Percentiles rank a stretch among this genome's conserved stretches.
These are phyloP conservation scores for Achlya flavicornis DNA, from an alignment of 2,888 invertebrate genomes.

Conservation along the genomic window DNA sequence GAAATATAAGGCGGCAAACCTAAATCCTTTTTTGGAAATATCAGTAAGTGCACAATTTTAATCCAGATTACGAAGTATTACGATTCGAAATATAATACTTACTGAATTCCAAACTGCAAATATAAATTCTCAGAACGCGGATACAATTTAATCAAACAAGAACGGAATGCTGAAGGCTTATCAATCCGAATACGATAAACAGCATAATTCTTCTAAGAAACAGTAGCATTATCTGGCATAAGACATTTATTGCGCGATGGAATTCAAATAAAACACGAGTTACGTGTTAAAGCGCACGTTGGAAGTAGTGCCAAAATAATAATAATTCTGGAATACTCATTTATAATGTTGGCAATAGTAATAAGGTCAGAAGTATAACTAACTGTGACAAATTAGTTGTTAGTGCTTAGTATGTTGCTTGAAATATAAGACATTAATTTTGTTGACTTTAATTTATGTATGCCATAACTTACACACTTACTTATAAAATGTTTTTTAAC, in stretches of 20 bases:
- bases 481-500: too few relatives aligned
- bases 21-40: too few relatives aligned
- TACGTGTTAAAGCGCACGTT: slow-evolving; percentile 4
- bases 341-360: slow-evolving; percentile 3
- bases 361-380: neutral
- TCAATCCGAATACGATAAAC: neutral
- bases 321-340: slow-evolving; percentile 4
- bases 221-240: slow-evolving; percentile 1
- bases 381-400: neutral
- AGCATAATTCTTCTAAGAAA: slow-evolving; percentile 8
- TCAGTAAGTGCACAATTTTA: too few relatives aligned
- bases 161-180: slow-evolving; percentile 3
- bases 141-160: slow-evolving; percentile 4
- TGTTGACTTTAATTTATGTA: too few relatives aligned
- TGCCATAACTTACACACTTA: too few relatives aligned
- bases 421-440: too few relatives aligned
- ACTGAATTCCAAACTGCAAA: neutral
- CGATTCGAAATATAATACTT: neutral
- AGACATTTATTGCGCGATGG: slow-evolving; percentile 5
- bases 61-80: too few relatives aligned
- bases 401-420: too few relatives aligned
- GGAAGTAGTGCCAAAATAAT: slow-evolving; percentile 8
- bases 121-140: neutral
- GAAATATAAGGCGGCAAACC: too few relatives aligned
- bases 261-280: slow-evolving; percentile 10